These are phyloP conservation scores for Oscheius myriophilus DNA, from an alignment of 2,888 invertebrate species.

Conservation along the genomic window DNA sequence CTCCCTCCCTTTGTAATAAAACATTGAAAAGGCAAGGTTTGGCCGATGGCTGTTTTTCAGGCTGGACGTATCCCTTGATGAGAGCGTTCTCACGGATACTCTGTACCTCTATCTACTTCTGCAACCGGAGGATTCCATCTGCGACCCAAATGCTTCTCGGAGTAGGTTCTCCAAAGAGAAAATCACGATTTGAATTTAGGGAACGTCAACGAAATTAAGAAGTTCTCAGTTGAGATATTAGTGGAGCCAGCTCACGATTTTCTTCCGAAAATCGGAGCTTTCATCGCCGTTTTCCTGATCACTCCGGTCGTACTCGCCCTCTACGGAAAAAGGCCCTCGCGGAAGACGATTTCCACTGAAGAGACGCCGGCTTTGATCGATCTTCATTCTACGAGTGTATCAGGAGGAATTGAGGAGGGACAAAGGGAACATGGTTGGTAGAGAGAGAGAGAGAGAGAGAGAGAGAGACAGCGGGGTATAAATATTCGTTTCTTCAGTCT, in stretches of 20 bases:
- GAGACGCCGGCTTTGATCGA: too few relatives aligned
- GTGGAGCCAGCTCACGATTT: neutral
- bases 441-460: too few relatives aligned
- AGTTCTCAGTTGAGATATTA: neutral
- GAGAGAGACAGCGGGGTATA: too few relatives aligned
- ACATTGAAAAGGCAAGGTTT: neutral
- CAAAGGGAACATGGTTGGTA: too few relatives aligned
- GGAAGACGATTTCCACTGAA: too few relatives aligned
- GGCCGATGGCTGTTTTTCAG: neutral
- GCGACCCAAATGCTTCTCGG: neutral
- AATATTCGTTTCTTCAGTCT: too few relatives aligned
- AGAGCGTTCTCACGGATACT: neutral
- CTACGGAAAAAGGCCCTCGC: neutral
- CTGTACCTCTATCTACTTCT: conserved; percentile 3
- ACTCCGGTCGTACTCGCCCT: neutral
- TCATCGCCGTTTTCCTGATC: conserved; percentile 3
- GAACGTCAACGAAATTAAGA: neutral
- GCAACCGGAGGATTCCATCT: conserved; percentile 21
- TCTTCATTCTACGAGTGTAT: too few relatives aligned
- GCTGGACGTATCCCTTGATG: conserved; percentile 9
- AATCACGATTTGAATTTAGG: neutral
- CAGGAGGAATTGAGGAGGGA: too few relatives aligned
- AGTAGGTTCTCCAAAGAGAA: neutral
- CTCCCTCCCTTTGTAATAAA: too few relatives aligned
- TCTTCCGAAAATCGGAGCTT: neutral